Evolutionary conservation across 2,888 invertebrate genomes (phyloP).

Genomic region (Eumerus sabulonum): DNA sequence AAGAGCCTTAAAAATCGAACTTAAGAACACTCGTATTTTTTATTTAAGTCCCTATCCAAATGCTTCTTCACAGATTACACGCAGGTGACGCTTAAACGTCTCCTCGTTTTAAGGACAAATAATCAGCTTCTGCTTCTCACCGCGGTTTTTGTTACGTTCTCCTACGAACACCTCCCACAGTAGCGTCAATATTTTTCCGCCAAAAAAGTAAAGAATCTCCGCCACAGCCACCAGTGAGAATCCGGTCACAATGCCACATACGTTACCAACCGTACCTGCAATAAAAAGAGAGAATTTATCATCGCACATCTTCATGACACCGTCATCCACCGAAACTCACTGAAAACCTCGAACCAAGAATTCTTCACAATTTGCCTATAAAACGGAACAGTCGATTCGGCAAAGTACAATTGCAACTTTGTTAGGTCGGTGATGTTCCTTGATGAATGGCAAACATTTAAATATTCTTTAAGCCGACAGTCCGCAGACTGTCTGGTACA

Average conservation of each 20-base stretch:
- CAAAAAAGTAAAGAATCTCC: slow-evolving; percentile 83
- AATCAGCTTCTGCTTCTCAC: slow-evolving; percentile 39
- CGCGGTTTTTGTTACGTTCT: slow-evolving; percentile 16
- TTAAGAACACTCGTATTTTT: no score
- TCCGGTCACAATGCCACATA: slow-evolving; percentile 83
- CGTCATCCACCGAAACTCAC: slow-evolving; percentile 79
- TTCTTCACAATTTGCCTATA: slow-evolving; percentile 75
- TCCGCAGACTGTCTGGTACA: no score
- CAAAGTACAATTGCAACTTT: slow-evolving; percentile 74
- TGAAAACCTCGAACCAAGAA: slow-evolving; percentile 83
- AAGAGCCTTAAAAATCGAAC: no score
- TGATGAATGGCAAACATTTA: background rate
- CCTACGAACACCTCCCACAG: slow-evolving; percentile 31
- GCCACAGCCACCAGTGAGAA: slow-evolving; percentile 82
- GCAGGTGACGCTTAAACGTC: background rate
- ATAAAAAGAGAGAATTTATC: slow-evolving; percentile 65
- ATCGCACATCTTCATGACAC: slow-evolving; percentile 20
- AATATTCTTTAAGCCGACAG: no score
- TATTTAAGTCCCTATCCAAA: no score
- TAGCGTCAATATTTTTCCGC: slow-evolving; percentile 60
- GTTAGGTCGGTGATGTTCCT: slow-evolving; percentile 71
- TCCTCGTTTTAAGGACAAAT: slow-evolving; percentile 46
- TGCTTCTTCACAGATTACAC: no score
- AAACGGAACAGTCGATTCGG: slow-evolving; percentile 71
- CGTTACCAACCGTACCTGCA: slow-evolving; percentile 84